These are phyloP conservation scores for Amblyopsis rosae DNA, from an alignment of 2,113 vertebrate genomes.

Conservation along the genomic window DNA sequence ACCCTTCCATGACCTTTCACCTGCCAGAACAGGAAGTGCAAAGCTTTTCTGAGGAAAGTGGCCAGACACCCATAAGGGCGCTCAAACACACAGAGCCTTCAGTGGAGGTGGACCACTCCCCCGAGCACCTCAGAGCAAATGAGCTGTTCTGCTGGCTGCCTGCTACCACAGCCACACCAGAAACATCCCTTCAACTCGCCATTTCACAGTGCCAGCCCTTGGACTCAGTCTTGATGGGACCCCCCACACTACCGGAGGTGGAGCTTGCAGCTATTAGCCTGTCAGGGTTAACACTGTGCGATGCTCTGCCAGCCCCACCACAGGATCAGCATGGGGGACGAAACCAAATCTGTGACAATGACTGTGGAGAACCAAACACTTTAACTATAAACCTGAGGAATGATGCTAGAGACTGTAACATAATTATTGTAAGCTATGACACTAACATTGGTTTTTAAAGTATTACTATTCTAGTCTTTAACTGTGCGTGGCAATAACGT, in stretches of 20 bases:
- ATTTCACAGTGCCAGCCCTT: conserved; percentile 39
- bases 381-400: conserved; percentile 2
- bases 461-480: not conserved
- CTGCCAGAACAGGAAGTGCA: conserved; percentile 20
- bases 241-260: conserved; percentile 9
- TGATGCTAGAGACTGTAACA: not conserved
- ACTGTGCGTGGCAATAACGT: conserved; percentile 3
- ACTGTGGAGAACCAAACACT: too few relatives aligned
- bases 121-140: conserved; percentile 51
- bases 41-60: not conserved
- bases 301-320: not conserved
- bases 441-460: not conserved
- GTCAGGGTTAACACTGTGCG: conserved; percentile 5
- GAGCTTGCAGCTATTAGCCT: conserved; percentile 10
- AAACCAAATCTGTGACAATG: too few relatives aligned
- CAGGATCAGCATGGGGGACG: too few relatives aligned
- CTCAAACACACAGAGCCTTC: not conserved
- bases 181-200: conserved; percentile 60
- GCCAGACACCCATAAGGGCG: not conserved
- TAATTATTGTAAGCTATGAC: conserved; percentile 23
- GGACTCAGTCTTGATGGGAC: conserved; percentile 35
- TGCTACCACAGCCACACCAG: not conserved
- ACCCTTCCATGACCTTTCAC: conserved; percentile 54
- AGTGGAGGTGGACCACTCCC: conserved; percentile 32
- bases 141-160: not conserved